Evolutionary conservation across 2,888 invertebrate species (phyloP).

Genomic region (Melinaea menophilus): DNA sequence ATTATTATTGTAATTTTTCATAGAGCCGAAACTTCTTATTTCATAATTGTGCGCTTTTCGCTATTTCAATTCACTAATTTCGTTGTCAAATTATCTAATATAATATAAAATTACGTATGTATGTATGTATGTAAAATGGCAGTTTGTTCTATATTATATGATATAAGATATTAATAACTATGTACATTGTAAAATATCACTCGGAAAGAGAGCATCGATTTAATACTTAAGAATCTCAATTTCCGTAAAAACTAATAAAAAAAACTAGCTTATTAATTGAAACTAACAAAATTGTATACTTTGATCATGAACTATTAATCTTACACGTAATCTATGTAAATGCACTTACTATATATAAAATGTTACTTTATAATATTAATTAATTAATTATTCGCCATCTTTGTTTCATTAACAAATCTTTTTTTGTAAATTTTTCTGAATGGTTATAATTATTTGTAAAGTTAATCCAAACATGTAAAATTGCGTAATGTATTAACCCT

Average conservation of each 20-base stretch:
- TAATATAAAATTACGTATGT: constrained; percentile 6
- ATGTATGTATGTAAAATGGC: constrained; percentile 20
- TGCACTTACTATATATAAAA: constrained; percentile 8
- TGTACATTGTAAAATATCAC: constrained; percentile 16
- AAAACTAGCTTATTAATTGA: constrained; percentile 15
- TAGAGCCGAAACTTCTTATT: constrained; percentile 1
- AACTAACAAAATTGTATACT: constrained; percentile 5
- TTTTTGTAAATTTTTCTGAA: too few species aligned
- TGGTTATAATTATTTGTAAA: too few species aligned
- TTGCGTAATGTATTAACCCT: too few species aligned
- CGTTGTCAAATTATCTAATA: constrained; percentile 14
- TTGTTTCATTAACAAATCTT: too few species aligned
- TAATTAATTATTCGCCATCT: background rate
- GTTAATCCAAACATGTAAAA: too few species aligned
- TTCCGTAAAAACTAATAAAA: constrained; percentile 13
- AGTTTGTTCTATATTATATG: constrained; percentile 8
- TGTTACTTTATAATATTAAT: background rate
- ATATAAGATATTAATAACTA: constrained; percentile 8
- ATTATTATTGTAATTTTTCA: background rate
- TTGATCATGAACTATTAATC: constrained; percentile 4
- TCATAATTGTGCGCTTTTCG: constrained; percentile 8
- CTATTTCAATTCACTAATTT: background rate
- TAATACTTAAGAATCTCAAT: constrained; percentile 17
- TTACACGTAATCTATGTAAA: constrained; percentile 14
- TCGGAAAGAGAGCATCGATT: constrained; percentile 20